Evolutionary conservation across 2,888 invertebrate species (phyloP).

Genomic region (Pocota personata): DNA sequence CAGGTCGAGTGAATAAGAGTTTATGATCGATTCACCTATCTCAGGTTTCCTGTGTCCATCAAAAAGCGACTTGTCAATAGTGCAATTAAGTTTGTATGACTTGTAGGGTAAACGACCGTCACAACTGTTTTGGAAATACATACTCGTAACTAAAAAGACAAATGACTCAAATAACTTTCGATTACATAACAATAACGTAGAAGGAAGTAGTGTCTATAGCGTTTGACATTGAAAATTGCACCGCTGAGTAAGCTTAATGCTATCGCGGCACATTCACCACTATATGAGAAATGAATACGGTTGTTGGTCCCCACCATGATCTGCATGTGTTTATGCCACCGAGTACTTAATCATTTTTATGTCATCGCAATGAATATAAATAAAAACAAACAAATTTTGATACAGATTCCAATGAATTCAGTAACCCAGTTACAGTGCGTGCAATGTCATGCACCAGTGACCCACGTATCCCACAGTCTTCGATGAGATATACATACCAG

Average conservation of each 20-base stretch:
- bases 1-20: conserved; percentile 1
- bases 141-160: conserved; percentile 13
- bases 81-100: conserved; percentile 14
- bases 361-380: conserved; percentile 28
- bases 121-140: conserved; percentile 32
- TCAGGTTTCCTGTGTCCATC: conserved; percentile 23
- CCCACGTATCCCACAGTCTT: conserved; percentile 11
- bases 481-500: not conserved
- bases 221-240: conserved; percentile 65
- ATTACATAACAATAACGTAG: conserved; percentile 29
- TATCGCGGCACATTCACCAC: not conserved
- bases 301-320: conserved; percentile 18
- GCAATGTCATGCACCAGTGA: conserved; percentile 56
- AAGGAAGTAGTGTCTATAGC: not conserved
- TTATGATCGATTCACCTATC: conserved; percentile 37
- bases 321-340: not conserved
- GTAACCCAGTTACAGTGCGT: conserved; percentile 60
- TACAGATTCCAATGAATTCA: conserved; percentile 36
- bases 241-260: conserved; percentile 34
- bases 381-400: not conserved
- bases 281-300: not conserved
- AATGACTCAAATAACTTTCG: conserved; percentile 24
- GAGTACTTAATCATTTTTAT: conserved; percentile 3
- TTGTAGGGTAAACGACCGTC: conserved; percentile 58
- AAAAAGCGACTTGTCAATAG: conserved; percentile 5